A percentile compares a stretch with the other conserved stretches of the same genome.
Evolutionary conservation across 2,113 vertebrate genomes (phyloP).

Genomic region (Bambusicola thoracicus): DNA sequence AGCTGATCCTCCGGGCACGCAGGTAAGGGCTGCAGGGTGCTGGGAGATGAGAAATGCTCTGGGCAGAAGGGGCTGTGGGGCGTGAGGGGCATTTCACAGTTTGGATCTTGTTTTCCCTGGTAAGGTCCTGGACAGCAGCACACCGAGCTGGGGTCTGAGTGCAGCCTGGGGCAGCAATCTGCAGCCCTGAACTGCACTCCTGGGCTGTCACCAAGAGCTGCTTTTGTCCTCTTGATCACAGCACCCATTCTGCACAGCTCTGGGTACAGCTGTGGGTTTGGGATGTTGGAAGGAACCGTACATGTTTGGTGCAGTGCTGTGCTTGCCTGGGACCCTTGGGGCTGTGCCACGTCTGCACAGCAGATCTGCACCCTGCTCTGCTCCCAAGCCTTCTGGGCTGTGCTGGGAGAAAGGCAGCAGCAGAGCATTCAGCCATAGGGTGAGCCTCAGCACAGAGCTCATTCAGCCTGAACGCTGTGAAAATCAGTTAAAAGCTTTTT

Average conservation of each 20-base stretch:
- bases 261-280: neutral
- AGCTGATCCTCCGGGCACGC: neutral
- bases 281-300: neutral
- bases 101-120: neutral
- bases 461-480: neutral
- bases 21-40: constrained; percentile 57
- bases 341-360: rapidly evolving
- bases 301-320: rapidly evolving
- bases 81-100: neutral
- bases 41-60: neutral
- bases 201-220: neutral
- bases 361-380: neutral
- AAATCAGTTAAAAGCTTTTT: neutral
- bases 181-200: neutral
- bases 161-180: rapidly evolving
- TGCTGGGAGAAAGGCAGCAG: neutral
- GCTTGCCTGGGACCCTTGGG: neutral
- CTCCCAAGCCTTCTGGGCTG: neutral
- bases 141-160: neutral
- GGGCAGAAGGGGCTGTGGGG: neutral
- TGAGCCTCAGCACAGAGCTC: neutral
- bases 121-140: neutral
- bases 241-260: neutral
- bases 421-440: neutral
- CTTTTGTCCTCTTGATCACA: too few species aligned